These are phyloP conservation scores for Pionites leucogaster DNA, from an alignment of 2,113 vertebrate genomes.

Conservation along the genomic window DNA sequence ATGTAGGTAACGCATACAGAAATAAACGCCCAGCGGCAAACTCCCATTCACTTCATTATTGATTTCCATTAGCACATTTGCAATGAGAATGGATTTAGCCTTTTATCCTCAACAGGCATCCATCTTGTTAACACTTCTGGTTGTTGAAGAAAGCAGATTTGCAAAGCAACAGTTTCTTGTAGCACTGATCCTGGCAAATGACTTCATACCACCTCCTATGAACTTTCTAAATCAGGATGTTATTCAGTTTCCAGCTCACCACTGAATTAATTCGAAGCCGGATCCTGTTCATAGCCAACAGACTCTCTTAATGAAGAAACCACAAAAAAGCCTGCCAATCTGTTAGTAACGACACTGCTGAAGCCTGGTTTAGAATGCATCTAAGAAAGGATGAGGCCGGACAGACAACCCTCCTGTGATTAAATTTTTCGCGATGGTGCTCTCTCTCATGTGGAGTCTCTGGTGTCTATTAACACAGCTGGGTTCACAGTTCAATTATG, in stretches of 20 bases:
- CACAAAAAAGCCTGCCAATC: neutral
- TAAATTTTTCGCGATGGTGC: neutral
- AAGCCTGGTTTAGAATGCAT: neutral
- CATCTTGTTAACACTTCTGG: neutral
- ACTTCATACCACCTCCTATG: neutral
- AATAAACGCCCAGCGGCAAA: neutral
- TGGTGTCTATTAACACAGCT: neutral
- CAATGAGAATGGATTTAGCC: neutral
- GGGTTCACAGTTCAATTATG: neutral
- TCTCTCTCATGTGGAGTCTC: neutral
- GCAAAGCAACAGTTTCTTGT: neutral
- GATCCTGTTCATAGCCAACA: neutral
- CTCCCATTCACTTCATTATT: neutral
- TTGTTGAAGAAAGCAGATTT: neutral
- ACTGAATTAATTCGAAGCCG: neutral
- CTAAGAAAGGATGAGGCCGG: neutral
- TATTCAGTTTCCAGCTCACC: neutral
- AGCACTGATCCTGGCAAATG: neutral
- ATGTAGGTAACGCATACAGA: neutral
- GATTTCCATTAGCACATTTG: neutral
- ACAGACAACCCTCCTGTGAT: neutral
- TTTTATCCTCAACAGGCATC: neutral
- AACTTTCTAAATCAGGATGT: neutral
- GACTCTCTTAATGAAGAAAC: neutral
- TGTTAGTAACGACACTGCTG: neutral